A percentile compares a stretch with the other conserved stretches of the same genome.
These are phyloP conservation scores for Thaumatotibia leucotreta DNA, from an alignment of 1,140 invertebrate species.

Conservation along the genomic window DNA sequence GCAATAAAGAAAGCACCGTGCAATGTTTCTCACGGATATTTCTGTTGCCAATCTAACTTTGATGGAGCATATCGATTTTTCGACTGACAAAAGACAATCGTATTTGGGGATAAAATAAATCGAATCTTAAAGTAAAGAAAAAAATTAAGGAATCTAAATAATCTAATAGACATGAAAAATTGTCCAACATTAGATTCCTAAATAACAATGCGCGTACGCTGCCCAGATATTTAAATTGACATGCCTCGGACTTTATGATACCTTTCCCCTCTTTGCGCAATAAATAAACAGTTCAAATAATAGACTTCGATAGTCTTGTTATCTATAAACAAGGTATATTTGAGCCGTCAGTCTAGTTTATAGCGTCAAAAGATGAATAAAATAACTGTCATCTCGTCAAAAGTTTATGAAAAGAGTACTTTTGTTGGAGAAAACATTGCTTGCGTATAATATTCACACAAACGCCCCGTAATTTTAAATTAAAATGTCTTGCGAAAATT, in stretches of 20 bases:
- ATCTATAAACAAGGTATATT: slow-evolving; percentile 2
- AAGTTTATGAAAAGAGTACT: slow-evolving; percentile 4
- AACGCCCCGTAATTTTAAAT: slow-evolving; percentile 2
- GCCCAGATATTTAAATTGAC: not conserved
- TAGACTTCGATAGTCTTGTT: not conserved
- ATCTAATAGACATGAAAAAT: not conserved
- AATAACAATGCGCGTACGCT: not conserved
- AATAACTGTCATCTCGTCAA: slow-evolving; percentile 2
- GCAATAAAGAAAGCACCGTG: not conserved
- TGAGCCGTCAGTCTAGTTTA: not conserved
- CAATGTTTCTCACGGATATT: slow-evolving; percentile 6
- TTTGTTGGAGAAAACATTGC: slow-evolving; percentile 4
- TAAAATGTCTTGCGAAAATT: not conserved
- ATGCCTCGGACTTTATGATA: not conserved
- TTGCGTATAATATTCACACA: not conserved
- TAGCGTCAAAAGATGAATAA: not conserved
- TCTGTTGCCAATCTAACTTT: not conserved
- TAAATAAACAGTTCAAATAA: not conserved
- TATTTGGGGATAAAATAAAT: not conserved
- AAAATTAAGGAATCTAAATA: not conserved
- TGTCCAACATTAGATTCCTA: not conserved
- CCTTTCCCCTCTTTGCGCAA: not conserved
- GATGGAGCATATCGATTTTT: not conserved
- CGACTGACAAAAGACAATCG: not conserved
- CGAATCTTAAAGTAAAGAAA: not conserved